Base-by-base conservation (phyloP, 2,888 invertebrate genomes). In the Sceliomorpha sp. region DNA sequence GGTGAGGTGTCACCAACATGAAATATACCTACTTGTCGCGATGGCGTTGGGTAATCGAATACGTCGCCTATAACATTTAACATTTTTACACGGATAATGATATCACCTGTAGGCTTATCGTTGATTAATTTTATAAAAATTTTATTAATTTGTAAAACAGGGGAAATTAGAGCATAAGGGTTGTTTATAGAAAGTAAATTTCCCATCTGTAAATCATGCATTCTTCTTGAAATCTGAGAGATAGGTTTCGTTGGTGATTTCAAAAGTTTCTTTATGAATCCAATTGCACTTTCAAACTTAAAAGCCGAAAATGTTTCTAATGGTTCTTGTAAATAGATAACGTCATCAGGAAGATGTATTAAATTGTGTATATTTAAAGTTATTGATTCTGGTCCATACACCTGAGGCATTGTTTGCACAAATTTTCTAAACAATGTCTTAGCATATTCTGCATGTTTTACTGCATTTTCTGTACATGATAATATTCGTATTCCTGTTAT, bases 291-390 rank as follows among this genome's bases (percentile, higher is more conserved):
- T 53, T 53, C 51, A 27, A 53, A 40, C 39, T n/a, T 40, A 32
- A 53, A 53, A 14, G 40, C 51, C 1, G 51, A 53, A 17, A 29
- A 51, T 8, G 37, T 31, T 27, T 51, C 51, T 31, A 51, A 51
- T 13, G n/a, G 12, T 3, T 12, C 17, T 29, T 31, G 29, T 20
- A 51, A 12, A 17, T 51, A 13, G 1, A 20, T 5, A 2, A 51
- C 51, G 20, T 51, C 51, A 29, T 51, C 39, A 12, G 20, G 4
- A 31, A 51, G 6, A 31, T 51, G 39, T 31, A 51, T 34, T 24
- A 47, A 13, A 26, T 47, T 34, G 14, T 47, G 47, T 24, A 47
- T 10, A 12, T 34, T 12, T 34, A 9, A 12, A 10, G 34, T 12
- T 34, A 5, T 3, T 5, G 24, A 24, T 24, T 7, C 24, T 24